phyloP scores from a whole-genome alignment of 2,797 vertebrate genomes.

The Sternarchorhynchus goeldii region DNA sequence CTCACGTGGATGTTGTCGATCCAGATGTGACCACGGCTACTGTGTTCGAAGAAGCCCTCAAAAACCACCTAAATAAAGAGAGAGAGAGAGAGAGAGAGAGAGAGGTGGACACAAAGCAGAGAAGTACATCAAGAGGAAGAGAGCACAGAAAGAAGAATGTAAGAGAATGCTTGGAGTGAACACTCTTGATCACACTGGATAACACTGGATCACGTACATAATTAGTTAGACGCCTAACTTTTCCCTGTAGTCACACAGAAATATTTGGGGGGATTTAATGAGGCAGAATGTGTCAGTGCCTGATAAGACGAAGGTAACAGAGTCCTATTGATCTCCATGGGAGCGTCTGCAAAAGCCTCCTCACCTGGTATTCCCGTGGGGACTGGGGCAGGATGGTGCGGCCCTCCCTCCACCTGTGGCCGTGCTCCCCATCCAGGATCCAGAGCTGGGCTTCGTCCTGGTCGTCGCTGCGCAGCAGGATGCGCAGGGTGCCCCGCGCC shows the following conservation, averaged over 20 bases:
- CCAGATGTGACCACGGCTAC: constrained; percentile 85
- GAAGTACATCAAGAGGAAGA: not conserved
- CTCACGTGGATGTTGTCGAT: constrained; percentile 94
- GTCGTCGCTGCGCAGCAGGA: constrained; percentile 81
- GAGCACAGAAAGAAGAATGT: not conserved
- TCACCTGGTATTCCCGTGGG: constrained; percentile 89
- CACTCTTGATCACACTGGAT: too few relatives aligned
- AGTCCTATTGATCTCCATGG: too few relatives aligned
- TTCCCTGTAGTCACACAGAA: not conserved
- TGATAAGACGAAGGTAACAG: constrained; percentile 13
- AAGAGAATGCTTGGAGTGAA: not conserved
- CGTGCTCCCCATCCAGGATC: constrained; percentile 87
- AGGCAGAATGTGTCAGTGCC: not conserved
- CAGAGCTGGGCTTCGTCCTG: constrained; percentile 89
- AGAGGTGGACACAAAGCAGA: not conserved
- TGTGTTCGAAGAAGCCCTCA: constrained; percentile 87
- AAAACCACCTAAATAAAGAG: constrained; percentile 86
- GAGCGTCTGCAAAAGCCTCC: not conserved
- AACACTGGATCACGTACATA: too few relatives aligned
- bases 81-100: not conserved
- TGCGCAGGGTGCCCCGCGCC: constrained; percentile 82
- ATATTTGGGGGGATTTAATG: too few relatives aligned
- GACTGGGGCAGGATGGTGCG: constrained; percentile 91
- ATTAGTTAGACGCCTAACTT: not conserved
- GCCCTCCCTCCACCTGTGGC: constrained; percentile 89